phyloP scores from a whole-genome alignment of 2,113 vertebrate species.

The Lipophrys pholis region DNA sequence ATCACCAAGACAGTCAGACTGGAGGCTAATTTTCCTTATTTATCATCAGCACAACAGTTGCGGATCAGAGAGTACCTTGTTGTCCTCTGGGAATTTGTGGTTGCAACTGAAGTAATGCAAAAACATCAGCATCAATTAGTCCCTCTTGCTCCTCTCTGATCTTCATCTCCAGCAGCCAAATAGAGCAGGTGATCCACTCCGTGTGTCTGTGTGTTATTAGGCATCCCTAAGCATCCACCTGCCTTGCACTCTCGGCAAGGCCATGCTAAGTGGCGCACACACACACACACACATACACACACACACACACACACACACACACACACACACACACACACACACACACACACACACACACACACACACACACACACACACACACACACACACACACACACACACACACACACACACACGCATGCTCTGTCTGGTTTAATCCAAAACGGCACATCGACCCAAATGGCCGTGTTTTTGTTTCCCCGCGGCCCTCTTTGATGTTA shows the following conservation, averaged over 20 bases:
- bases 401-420: background rate
- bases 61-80: conserved; percentile 32
- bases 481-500: conserved; percentile 81
- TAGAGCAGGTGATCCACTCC: conserved; percentile 30
- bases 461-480: conserved; percentile 77
- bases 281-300: conserved; percentile 3
- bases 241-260: conserved; percentile 52
- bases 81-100: conserved; percentile 45
- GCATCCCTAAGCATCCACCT: conserved; percentile 53
- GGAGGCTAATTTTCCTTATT: conserved; percentile 69
- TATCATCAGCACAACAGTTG: conserved; percentile 61
- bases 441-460: conserved; percentile 78
- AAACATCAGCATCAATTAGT: conserved; percentile 66
- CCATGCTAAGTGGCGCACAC: conserved; percentile 30
- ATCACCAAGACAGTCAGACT: conserved; percentile 55
- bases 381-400: background rate
- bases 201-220: background rate
- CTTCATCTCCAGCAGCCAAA: conserved; percentile 35
- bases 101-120: conserved; percentile 44
- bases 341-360: background rate
- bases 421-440: conserved; percentile 73
- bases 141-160: conserved; percentile 27
- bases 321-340: background rate
- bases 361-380: conserved; percentile 11
- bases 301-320: background rate